Base-by-base conservation (phyloP, 2,113 vertebrate species). In the Calidris pygmaea region DNA sequence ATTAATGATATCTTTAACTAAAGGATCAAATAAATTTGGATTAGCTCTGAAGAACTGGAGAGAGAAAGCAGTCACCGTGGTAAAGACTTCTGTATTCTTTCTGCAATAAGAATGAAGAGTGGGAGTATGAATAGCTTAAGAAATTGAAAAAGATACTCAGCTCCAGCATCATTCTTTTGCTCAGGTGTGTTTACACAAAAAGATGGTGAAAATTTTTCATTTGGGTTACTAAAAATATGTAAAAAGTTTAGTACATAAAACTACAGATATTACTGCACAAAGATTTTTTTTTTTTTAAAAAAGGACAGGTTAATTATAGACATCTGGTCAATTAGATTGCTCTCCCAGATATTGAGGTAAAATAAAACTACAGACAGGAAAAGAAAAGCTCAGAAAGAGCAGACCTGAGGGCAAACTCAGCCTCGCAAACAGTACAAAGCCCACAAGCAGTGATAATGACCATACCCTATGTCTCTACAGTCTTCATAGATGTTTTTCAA, bases 91-190 rank as follows among this genome's bases (percentile, higher is more conserved):
- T 79, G 14, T 17, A n/a, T 23, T 58, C 4, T 72, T 4, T 73
- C 56, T 47, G 8, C 5, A 22, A 15, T 63, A 30, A 45, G 29
- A n/a, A 73, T 23, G 26, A 29, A 39, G 47, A 87, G 9, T 53
- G 9, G 7, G 6, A 43, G 6, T 14, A 66, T 34, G 29, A 81
- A 85, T 56, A 6, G 7, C 8, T 81, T 59, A 53, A 78, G 22
- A 89, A 83, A 78, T 34, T 32, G 8, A 76, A 83, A 59, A 1
- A 56, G 7, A 14, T 77, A 43, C 43, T 84, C 41, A 71, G 10
- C 16, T 43, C 12, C 47, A 66, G 16, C 6, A 27, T 22, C 0
- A 0, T 50, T 80, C 27, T 71, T 78, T 77, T 78, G 16, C 24
- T 70, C 12, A 66, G 22, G 8, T 59, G 6, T 78, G 9, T 68